Base-by-base conservation (phyloP, 1,140 invertebrate species). In the Plectus sambesii region DNA sequence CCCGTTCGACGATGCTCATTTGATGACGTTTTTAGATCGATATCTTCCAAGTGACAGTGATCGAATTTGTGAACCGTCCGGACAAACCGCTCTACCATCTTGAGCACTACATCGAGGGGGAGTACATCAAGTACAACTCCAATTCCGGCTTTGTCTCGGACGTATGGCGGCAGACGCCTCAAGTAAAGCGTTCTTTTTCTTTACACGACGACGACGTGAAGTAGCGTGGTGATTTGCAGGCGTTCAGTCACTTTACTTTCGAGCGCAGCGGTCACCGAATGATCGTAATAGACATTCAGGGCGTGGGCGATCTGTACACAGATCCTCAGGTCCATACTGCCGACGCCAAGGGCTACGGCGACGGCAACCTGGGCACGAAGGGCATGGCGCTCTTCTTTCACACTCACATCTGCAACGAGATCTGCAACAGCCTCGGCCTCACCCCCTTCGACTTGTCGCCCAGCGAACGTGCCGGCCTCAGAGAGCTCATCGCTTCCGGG, bases 211-310 rank as follows among this genome's bases (percentile, higher is more conserved):
- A 19, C 38, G 8, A n/a, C 42, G 26, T 35, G 9, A 9, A n/a
- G n/a, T 33, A 33, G 12, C 30, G n/a, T n/a, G n/a, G n/a, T n/a
- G n/a, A n/a, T n/a, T 53, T 55, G 2, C 48, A 75, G 68, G 76
- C 78, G 5, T 78, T 79, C 60, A 77, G 76, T 59, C 78, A 79
- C 58, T 79, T 79, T 58, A 78, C 78, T 2, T 79, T 79, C 72
- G 78, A 79, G 62, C 62, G 75, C 37, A 77, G 75, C 25, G 77
- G 76, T 5, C 77, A 79, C 63, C 70, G 77, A 59, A 51, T 78
- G 55, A 78, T 79, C 47, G 75, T 79, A 4, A 77, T 79, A n/a
- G 77, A 79, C 55, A 73, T 79, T 46, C 77, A 79, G 66, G 77
- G 77, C n/a, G 77, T 79, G 20, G 77, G 76, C 8, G 77, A 79